Evolutionary conservation across 1,140 invertebrate species (phyloP).

Genomic region (Penaeus chinensis): DNA sequence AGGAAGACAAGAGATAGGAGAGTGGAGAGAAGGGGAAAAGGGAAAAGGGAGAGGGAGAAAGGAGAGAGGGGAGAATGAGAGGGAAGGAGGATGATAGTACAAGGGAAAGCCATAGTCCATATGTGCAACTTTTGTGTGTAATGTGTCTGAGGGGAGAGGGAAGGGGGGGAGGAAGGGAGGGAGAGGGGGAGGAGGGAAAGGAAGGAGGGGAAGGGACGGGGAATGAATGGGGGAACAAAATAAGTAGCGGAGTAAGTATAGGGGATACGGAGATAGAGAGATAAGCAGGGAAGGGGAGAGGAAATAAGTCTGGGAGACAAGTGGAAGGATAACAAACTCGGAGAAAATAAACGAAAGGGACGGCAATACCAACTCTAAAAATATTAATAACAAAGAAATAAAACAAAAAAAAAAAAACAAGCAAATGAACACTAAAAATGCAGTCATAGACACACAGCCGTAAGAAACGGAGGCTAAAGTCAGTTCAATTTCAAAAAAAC

Average conservation of each 20-base stretch:
- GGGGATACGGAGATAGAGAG: conserved; percentile 7
- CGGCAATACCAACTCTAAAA: no score
- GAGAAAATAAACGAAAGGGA: no score
- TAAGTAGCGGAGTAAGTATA: conserved; percentile 4
- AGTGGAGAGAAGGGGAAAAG: neutral
- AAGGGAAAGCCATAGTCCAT: neutral
- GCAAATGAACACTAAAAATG: no score
- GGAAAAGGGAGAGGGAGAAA: no score
- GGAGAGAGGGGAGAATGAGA: neutral
- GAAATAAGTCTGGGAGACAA: neutral
- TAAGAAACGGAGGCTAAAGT: no score
- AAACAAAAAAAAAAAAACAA: no score
- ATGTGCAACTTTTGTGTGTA: neutral
- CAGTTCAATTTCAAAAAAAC: no score
- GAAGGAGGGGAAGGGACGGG: neutral
- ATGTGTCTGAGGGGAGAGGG: neutral
- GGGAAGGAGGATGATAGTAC: neutral
- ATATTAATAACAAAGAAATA: no score
- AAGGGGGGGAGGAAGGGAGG: neutral
- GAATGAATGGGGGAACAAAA: neutral
- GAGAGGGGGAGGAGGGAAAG: neutral
- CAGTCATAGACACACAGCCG: no score
- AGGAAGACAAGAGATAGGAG: neutral
- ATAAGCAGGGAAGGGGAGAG: conserved; percentile 13
- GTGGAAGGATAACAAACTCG: no score